These are phyloP conservation scores for Tineola bisselliella DNA, from an alignment of 2,888 invertebrate genomes.

Conservation along the genomic window DNA sequence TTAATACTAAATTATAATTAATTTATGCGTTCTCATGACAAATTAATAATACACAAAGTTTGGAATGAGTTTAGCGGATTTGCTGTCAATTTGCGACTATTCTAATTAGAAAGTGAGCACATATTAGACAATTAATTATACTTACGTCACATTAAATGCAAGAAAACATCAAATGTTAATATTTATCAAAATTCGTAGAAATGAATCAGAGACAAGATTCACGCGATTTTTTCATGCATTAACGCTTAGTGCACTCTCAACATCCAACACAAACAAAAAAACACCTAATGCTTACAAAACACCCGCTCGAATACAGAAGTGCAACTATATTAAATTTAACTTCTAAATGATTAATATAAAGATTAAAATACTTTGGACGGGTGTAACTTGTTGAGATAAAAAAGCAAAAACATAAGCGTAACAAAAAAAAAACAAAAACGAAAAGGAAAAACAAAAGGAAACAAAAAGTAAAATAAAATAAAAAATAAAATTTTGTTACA, in stretches of 20 bases:
- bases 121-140: constrained; percentile 23
- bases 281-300: constrained; percentile 38
- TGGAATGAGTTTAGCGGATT: background rate
- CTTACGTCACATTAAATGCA: constrained; percentile 48
- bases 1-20: background rate
- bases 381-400: constrained; percentile 57
- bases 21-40: background rate
- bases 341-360: constrained; percentile 58
- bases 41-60: background rate
- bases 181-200: constrained; percentile 54
- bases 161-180: constrained; percentile 32
- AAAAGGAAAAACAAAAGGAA: constrained; percentile 29
- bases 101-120: constrained; percentile 46
- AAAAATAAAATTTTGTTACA: constrained; percentile 61
- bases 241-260: constrained; percentile 48
- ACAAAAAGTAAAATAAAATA: constrained; percentile 45
- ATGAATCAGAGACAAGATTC: constrained; percentile 27
- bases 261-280: constrained; percentile 52
- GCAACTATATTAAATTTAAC: constrained; percentile 45
- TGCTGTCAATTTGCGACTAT: background rate
- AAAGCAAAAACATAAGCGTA: constrained; percentile 23
- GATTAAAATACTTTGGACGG: constrained; percentile 64
- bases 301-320: constrained; percentile 44
- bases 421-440: constrained; percentile 27
- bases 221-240: constrained; percentile 19